Conservation (phyloP, 2,797 vertebrate genomes). For the Mionectes olivaceus region DNA sequence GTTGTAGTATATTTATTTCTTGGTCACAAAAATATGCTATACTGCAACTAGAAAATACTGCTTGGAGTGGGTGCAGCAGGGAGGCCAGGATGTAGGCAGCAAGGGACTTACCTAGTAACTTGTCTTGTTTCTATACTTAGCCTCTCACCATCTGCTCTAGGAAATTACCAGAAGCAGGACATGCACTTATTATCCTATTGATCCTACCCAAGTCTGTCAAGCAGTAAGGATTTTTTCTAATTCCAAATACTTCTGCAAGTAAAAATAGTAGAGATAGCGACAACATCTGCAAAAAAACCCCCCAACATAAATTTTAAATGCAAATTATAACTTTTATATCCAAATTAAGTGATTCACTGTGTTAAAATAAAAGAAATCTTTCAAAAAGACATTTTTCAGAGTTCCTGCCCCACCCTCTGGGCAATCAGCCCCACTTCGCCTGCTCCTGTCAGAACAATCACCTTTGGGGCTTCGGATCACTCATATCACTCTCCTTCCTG, state of each 20-base stretch:
- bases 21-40: not conserved
- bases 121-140: not conserved
- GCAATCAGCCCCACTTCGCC: not conserved
- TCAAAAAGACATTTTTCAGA: not conserved
- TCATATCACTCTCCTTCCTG: not conserved
- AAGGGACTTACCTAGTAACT: not conserved
- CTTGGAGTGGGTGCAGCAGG: not conserved
- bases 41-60: not conserved
- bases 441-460: not conserved
- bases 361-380: not conserved
- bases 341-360: not conserved
- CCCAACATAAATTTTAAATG: not conserved
- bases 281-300: not conserved
- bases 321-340: not conserved
- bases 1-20: not conserved
- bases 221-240: not conserved
- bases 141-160: not conserved
- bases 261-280: not conserved
- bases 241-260: not conserved
- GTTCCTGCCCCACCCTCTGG: not conserved
- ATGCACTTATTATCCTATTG: not conserved
- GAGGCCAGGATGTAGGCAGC: not conserved
- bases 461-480: not conserved
- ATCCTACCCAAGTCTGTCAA: not conserved
- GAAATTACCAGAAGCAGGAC: not conserved